Evolutionary conservation across 2,113 vertebrate genomes (phyloP).

Genomic region (Corvus moneduloides): DNA sequence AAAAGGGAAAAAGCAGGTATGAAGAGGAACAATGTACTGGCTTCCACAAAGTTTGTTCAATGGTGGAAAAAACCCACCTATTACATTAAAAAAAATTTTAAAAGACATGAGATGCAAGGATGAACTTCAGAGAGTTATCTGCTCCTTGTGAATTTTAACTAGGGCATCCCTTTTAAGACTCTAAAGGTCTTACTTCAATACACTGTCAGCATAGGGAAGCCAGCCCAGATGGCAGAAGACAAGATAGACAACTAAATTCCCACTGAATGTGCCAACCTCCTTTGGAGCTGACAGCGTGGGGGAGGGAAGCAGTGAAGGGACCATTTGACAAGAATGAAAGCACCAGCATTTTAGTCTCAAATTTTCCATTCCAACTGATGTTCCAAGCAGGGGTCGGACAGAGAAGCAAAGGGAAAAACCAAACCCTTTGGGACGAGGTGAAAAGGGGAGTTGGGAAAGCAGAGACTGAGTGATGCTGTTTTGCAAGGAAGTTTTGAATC

Average conservation of each 20-base stretch:
- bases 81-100: neutral
- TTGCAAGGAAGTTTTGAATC: constrained; percentile 3
- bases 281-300: neutral
- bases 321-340: neutral
- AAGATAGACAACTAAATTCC: neutral
- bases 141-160: constrained; percentile 6
- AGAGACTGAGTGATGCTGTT: neutral
- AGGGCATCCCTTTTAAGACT: neutral
- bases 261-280: neutral
- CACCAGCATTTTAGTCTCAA: neutral
- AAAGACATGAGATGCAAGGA: neutral
- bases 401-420: neutral
- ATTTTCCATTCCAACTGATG: neutral
- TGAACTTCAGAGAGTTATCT: neutral
- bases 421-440: neutral
- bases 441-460: constrained; percentile 11
- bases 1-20: constrained; percentile 11
- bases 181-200: neutral
- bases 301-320: neutral
- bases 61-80: neutral
- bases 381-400: neutral
- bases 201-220: neutral
- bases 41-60: constrained; percentile 39
- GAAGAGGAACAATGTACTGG: constrained; percentile 4
- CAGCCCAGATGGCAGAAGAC: neutral